A percentile compares a stretch with the other conserved stretches of the same genome.
These are phyloP conservation scores for Corynorhinus townsendii DNA, from an alignment of 2,113 vertebrate genomes.

Conservation along the genomic window DNA sequence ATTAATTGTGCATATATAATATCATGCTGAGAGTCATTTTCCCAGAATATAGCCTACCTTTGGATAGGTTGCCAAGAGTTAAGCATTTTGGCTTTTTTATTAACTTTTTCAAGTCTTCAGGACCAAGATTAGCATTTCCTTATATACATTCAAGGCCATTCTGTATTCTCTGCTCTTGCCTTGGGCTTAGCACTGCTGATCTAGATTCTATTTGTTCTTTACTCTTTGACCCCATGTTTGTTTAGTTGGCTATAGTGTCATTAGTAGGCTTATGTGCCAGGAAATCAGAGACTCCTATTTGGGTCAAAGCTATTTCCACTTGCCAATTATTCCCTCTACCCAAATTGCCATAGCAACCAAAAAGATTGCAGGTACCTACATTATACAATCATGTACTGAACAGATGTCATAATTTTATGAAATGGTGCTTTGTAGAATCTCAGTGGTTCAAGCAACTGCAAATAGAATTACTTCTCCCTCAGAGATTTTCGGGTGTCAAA, in stretches of 20 bases:
- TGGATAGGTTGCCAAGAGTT: slow-evolving; percentile 10
- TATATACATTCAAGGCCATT: not conserved
- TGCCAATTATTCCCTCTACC: not conserved
- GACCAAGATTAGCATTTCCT: not conserved
- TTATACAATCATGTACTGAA: not conserved
- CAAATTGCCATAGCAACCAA: slow-evolving; percentile 12
- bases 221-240: not conserved
- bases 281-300: not conserved
- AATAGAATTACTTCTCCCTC: not conserved
- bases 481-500: not conserved
- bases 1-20: slow-evolving; percentile 51
- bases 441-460: not conserved
- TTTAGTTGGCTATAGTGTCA: not conserved
- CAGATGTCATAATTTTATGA: not conserved
- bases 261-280: not conserved
- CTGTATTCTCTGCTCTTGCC: not conserved
- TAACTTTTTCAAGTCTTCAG: not conserved
- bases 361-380: not conserved
- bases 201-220: not conserved
- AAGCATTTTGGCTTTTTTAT: not conserved
- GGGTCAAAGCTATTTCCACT: not conserved
- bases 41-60: not conserved
- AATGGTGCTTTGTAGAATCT: not conserved
- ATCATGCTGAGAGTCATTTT: not conserved
- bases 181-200: not conserved